These are phyloP conservation scores for Pseudomyrmex cubaensis DNA, from an alignment of 1,140 invertebrate genomes.

Conservation along the genomic window DNA sequence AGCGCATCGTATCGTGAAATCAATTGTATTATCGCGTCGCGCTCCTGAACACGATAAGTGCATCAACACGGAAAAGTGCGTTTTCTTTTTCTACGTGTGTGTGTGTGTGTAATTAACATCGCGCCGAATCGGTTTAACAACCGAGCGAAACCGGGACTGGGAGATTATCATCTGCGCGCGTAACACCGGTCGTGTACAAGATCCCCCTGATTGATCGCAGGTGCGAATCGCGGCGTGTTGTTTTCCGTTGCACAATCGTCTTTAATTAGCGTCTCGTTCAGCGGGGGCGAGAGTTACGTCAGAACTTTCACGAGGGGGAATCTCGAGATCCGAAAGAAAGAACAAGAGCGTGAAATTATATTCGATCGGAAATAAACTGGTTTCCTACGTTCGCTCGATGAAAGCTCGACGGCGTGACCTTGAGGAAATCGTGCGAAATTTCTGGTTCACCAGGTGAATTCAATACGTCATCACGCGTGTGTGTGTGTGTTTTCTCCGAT, in stretches of 20 bases:
- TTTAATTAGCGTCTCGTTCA: constrained; percentile 69
- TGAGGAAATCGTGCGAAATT: constrained; percentile 37
- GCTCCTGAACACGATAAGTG: neutral
- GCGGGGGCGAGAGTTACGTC: constrained; percentile 64
- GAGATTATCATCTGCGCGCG: constrained; percentile 25
- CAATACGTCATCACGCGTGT: neutral
- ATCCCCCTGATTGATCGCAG: constrained; percentile 22
- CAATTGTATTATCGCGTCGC: neutral
- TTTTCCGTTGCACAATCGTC: constrained; percentile 69
- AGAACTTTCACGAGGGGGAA: constrained; percentile 72
- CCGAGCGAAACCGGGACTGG: neutral
- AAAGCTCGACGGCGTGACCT: too few relatives aligned
- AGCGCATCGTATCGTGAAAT: neutral
- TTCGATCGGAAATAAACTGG: too few relatives aligned
- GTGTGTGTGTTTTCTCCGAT: neutral
- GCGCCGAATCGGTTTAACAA: constrained; percentile 27
- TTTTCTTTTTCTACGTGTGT: constrained; percentile 24
- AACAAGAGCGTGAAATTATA: neutral
- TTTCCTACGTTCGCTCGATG: too few relatives aligned
- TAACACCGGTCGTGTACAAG: neutral
- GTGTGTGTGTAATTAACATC: constrained; percentile 31
- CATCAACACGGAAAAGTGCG: neutral
- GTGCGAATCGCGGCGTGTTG: neutral
- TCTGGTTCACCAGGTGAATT: constrained; percentile 9
- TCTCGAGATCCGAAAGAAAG: constrained; percentile 44